Percentiles rank a stretch among this genome's conserved stretches.
These are phyloP conservation scores for Myiothlypis chrysogaster DNA, from an alignment of 2,797 vertebrate species.

Conservation along the genomic window DNA sequence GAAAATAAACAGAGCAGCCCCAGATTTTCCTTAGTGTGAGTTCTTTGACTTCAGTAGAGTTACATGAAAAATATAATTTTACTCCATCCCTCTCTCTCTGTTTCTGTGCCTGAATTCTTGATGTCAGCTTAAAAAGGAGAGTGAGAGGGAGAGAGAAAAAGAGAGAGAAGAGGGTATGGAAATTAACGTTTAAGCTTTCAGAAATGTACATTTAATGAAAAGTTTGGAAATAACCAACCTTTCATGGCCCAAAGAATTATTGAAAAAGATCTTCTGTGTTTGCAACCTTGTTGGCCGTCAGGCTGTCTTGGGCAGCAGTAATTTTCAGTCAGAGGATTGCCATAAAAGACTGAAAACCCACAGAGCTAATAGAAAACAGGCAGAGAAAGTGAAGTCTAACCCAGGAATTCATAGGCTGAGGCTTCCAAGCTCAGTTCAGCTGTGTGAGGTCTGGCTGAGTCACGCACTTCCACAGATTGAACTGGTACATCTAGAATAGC, in stretches of 20 bases:
- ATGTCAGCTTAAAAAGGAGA: slow-evolving; percentile 52
- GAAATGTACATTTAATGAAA: slow-evolving; percentile 64
- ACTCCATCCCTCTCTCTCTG: not conserved
- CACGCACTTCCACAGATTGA: slow-evolving; percentile 66
- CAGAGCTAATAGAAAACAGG: slow-evolving; percentile 87
- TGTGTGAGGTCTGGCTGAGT: slow-evolving; percentile 76
- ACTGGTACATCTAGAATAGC: slow-evolving; percentile 53
- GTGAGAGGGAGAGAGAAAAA: not conserved
- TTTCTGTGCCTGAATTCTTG: slow-evolving; percentile 61
- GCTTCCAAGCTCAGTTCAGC: slow-evolving; percentile 68
- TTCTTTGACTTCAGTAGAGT: slow-evolving; percentile 49
- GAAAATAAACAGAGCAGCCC: slow-evolving; percentile 46
- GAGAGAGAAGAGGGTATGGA: not conserved
- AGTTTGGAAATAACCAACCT: slow-evolving; percentile 53
- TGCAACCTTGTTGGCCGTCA: slow-evolving; percentile 70
- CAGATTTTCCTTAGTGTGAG: slow-evolving; percentile 43
- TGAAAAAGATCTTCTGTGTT: slow-evolving; percentile 50
- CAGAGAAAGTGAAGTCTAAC: slow-evolving; percentile 80
- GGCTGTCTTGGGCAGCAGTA: slow-evolving; percentile 69
- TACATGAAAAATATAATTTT: slow-evolving; percentile 52
- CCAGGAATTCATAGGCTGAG: slow-evolving; percentile 75
- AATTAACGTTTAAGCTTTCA: slow-evolving; percentile 60
- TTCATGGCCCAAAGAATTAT: slow-evolving; percentile 37
- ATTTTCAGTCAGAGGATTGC: slow-evolving; percentile 75
- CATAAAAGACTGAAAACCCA: slow-evolving; percentile 77